Base-by-base conservation (phyloP, 2,797 vertebrate genomes). In the Glossophaga mutica region DNA sequence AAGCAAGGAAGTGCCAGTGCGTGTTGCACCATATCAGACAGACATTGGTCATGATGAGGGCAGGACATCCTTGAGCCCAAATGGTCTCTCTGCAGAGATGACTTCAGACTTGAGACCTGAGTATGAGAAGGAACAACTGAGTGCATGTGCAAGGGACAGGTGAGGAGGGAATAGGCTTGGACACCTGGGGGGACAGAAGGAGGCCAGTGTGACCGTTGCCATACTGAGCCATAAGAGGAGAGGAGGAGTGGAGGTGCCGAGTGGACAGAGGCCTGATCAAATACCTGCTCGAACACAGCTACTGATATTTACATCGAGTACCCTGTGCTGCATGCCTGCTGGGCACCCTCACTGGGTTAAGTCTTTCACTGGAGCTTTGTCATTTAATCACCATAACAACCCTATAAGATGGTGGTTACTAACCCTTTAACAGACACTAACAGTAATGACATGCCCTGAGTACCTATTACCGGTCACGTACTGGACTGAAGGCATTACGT, bases 41-140 rank as follows among this genome's bases (percentile, higher is more conserved):
- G 83, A 76, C 32, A 26, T 52, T 19, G 9, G 32, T 44, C n/a
- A 5, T n/a, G 32, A 9, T 21, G 26, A 50, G 22, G 1, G 2
- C n/a, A 37, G 21, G 16, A 46, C 19, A 10, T 7, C 68, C 22
- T 83, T 50, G 29, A 70, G 37, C 22, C 26, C 4, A 9, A 3
- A 22, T 26, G 22, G 22, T 73, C 37, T 90, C 24, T 76, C 77
- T 87, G 11, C 68, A 94, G 52, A 86, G 44, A 74, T 57, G 37
- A 67, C 19, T 88, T 94, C 22, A 32, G 9, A 92, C 65, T 85
- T 68, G 82, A 46, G 48, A 39, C 14, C 22, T 34, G 18, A 70
- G 62, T 48, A 44, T 34, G 2, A 95, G 44, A 9, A 65, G 16
- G 44, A 87, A 34, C 10, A 19, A 59, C n/a, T 3, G 1, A 57